Evolutionary conservation across 1,140 invertebrate genomes (phyloP), one percentile per base, ranked within the genome.

Genomic region (Drosophila bocqueti): DNA sequence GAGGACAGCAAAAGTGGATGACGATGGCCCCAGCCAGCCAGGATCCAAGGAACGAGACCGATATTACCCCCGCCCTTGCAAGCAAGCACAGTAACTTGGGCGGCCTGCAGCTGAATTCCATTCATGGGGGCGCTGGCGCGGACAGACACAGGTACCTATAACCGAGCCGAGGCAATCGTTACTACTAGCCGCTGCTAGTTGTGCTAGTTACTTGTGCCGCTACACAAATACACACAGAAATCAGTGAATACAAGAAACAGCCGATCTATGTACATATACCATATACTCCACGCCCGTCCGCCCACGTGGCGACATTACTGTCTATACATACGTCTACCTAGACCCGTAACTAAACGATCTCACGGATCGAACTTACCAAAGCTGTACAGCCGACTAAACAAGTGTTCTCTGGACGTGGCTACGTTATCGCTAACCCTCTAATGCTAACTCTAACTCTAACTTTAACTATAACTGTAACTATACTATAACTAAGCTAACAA

Each of bases 1-100:
- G 92, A 8, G 92, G 92, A 34, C 89, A 93, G n/a, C 83, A 81
- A 40, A 92, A 91, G 45, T 93, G 84, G 87, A 69, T 55, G n/a
- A 68, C 76, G 16, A 21, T 38, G 31, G 26, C 57, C 13, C 65
- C 80, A 9, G 38, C 13, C 18, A 26, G 73, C 29, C 65, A 65
- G 49, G 45, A 42, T 15, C 1, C 59, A 50, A 57, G 60, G 34
- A 63, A 43, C 38, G 36, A 38, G 46, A 42, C 60, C n/a, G 61
- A 75, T 9, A 45, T 18, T 26, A 16, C 5, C 29, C 18, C 57
- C 16, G 34, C 21, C 29, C 38, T 31, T 7, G 21, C 43, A 11
- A 45, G 40, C 49, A 89, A 85, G 38, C 59, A 66, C 13, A 73
- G 49, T 31, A 76, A 47, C 46, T 36, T 79, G 46, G 82, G 85